Evolutionary conservation across 2,888 invertebrate species (phyloP).

Genomic region (Phyllotreta cruciferae): DNA sequence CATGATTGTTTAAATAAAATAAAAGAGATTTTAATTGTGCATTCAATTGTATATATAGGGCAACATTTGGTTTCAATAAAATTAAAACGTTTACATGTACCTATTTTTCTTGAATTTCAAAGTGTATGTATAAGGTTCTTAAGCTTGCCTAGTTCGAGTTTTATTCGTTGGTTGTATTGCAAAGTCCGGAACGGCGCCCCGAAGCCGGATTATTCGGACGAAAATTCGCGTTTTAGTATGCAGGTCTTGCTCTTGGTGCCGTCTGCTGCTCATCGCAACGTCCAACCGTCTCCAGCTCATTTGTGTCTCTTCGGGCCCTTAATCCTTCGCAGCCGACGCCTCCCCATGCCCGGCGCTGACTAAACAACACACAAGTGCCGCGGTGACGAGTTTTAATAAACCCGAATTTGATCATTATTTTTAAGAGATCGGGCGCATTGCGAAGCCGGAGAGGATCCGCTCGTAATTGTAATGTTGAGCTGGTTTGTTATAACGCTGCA

Average conservation of each 20-base stretch:
- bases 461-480: no score
- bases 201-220: conserved; percentile 26
- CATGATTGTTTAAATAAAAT: no score
- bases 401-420: conserved; percentile 10
- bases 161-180: no score
- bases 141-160: no score
- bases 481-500: no score
- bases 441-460: no score
- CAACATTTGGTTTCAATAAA: no score
- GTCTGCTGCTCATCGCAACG: conserved; percentile 56
- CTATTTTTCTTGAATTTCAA: no score
- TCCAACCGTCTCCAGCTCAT: conserved; percentile 45
- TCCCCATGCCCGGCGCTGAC: conserved; percentile 14
- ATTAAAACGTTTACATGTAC: no score
- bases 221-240: conserved; percentile 52
- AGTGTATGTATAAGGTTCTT: no score
- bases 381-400: conserved; percentile 35
- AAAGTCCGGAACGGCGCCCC: not conserved
- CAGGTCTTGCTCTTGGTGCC: conserved; percentile 52
- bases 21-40: no score
- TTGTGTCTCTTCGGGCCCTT: conserved; percentile 44
- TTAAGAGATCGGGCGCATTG: conserved; percentile 1
- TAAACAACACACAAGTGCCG: conserved; percentile 23
- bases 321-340: conserved; percentile 36
- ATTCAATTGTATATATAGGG: no score